phyloP scores from a whole-genome alignment of 2,113 vertebrate species.

The Phoxinus phoxinus region DNA sequence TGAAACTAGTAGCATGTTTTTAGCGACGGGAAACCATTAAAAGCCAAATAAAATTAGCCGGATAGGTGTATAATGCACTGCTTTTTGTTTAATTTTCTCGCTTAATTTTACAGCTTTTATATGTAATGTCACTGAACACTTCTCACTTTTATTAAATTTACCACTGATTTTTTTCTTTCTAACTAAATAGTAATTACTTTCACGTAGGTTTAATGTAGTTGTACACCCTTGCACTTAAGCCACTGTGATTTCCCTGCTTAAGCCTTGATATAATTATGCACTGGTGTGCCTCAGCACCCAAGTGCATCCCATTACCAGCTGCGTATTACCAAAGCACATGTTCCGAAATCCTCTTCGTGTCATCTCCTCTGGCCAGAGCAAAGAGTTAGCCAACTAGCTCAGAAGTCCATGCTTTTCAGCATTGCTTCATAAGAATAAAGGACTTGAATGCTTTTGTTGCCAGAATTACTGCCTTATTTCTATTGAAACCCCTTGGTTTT shows the following conservation, averaged over 20 bases:
- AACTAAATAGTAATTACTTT: neutral
- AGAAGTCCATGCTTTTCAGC: constrained; percentile 31
- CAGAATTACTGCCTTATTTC: constrained; percentile 24
- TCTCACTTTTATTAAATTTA: neutral
- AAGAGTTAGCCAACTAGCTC: constrained; percentile 6
- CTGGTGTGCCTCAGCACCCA: constrained; percentile 9
- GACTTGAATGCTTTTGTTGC: constrained; percentile 34
- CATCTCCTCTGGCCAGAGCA: neutral
- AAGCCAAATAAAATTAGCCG: constrained; percentile 34
- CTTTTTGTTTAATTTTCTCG: neutral
- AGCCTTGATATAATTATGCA: constrained; percentile 37
- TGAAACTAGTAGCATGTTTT: constrained; percentile 66
- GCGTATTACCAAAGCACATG: constrained; percentile 38
- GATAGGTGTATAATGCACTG: neutral
- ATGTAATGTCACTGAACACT: neutral
- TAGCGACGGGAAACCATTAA: constrained; percentile 48
- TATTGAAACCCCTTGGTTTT: neutral
- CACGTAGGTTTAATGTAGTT: neutral
- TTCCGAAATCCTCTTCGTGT: constrained; percentile 3
- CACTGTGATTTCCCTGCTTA: constrained; percentile 26
- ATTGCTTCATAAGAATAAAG: constrained; percentile 11
- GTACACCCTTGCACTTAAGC: constrained; percentile 9
- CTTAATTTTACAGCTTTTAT: neutral
- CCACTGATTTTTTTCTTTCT: neutral
- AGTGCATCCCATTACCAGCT: constrained; percentile 2